Percentiles rank a stretch among this genome's conserved stretches.
phyloP scores from a whole-genome alignment of 2,113 vertebrate genomes.

The Dicaeum eximium region DNA sequence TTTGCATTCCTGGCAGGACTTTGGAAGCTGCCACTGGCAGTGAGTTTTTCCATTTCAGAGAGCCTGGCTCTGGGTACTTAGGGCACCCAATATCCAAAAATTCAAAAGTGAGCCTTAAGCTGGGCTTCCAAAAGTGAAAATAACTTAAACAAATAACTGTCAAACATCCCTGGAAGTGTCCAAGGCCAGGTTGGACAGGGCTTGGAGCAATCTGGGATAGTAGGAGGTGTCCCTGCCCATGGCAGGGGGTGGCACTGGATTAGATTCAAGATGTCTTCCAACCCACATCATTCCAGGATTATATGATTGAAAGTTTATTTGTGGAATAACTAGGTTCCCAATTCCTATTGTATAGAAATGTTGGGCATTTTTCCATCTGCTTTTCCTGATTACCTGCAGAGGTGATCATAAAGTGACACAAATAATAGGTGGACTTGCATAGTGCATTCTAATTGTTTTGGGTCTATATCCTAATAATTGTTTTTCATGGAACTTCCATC shows the following conservation, averaged over 20 bases:
- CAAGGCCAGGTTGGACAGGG: rapidly evolving
- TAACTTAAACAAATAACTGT: background rate
- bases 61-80: background rate
- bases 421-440: background rate
- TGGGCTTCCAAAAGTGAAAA: background rate
- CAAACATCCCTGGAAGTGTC: background rate
- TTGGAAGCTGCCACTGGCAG: background rate
- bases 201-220: background rate
- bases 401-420: background rate
- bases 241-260: background rate
- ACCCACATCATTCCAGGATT: background rate
- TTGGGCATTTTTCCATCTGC: background rate
- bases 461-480: background rate
- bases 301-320: background rate
- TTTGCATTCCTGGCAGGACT: background rate
- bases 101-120: background rate
- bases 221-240: background rate
- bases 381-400: background rate
- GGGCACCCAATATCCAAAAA: background rate
- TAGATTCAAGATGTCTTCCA: background rate
- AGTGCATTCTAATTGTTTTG: background rate
- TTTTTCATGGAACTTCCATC: background rate
- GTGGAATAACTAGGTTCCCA: background rate
- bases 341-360: background rate
- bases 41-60: background rate